A percentile compares a stretch with the other conserved stretches of the same genome.
Evolutionary conservation across 1,140 invertebrate genomes (phyloP).

Genomic region (Scaptomyza pallida): DNA sequence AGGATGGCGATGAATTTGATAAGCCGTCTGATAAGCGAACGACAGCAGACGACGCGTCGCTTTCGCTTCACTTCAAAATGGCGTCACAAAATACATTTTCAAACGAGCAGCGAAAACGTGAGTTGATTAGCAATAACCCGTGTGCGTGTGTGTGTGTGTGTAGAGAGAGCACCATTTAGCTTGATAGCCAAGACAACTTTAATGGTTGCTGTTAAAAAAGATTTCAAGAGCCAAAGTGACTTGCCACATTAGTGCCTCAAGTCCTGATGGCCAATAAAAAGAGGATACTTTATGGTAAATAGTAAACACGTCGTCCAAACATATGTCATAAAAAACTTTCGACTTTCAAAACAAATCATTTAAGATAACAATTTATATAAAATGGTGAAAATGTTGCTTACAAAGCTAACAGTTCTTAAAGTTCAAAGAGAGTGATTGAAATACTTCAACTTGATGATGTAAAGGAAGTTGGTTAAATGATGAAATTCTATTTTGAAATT

Average conservation of each 20-base stretch:
- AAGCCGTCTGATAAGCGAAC: slow-evolving; percentile 70
- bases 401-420: too few species aligned
- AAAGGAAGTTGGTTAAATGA: too few species aligned
- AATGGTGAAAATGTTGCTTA: too few species aligned
- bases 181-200: slow-evolving; percentile 69
- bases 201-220: slow-evolving; percentile 67
- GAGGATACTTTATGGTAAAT: slow-evolving; percentile 45
- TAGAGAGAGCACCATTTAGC: slow-evolving; percentile 51
- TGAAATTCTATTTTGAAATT: too few species aligned
- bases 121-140: slow-evolving; percentile 77
- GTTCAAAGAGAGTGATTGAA: too few species aligned
- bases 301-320: slow-evolving; percentile 58
- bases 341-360: too few species aligned
- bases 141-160: slow-evolving; percentile 15
- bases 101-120: slow-evolving; percentile 81
- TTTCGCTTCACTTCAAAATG: slow-evolving; percentile 68
- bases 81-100: slow-evolving; percentile 81
- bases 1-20: slow-evolving; percentile 72
- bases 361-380: too few species aligned
- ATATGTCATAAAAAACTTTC: slow-evolving; percentile 56
- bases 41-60: slow-evolving; percentile 49
- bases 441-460: too few species aligned
- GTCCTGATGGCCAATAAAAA: slow-evolving; percentile 57
- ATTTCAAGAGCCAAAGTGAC: slow-evolving; percentile 50
- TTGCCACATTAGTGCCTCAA: slow-evolving; percentile 57